phyloP scores from a whole-genome alignment of 2,113 vertebrate genomes.

The Protobothrops flavoviridis region DNA sequence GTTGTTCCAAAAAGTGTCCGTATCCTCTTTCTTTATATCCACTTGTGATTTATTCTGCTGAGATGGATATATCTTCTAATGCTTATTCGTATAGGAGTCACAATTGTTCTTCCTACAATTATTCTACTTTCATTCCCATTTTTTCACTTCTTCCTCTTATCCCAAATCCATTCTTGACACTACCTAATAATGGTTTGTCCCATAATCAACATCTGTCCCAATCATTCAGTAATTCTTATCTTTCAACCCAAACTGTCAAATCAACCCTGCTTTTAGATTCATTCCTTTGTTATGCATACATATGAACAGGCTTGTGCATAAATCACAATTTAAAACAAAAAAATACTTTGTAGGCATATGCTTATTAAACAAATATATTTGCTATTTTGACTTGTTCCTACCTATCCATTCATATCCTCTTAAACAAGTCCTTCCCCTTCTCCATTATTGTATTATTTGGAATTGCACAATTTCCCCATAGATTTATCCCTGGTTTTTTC shows the following conservation, averaged over 20 bases:
- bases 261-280: not conserved
- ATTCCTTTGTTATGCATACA: not conserved
- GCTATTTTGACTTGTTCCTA: not conserved
- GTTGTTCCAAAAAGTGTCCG: not conserved
- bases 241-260: not conserved
- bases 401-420: not conserved
- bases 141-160: not conserved
- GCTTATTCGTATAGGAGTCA: not conserved
- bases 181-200: not conserved
- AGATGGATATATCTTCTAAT: not conserved
- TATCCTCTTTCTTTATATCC: not conserved
- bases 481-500: not conserved
- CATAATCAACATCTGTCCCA: not conserved
- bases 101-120: not conserved
- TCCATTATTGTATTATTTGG: not conserved
- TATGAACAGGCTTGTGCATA: not conserved
- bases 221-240: not conserved
- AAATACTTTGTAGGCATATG: not conserved
- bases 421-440: not conserved
- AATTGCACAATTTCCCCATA: not conserved
- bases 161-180: not conserved
- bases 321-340: not conserved
- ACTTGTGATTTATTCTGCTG: not conserved
- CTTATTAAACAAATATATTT: not conserved
- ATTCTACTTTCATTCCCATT: not conserved